These are phyloP conservation scores for Murina feae DNA, from an alignment of 2,113 vertebrate genomes.

Conservation along the genomic window DNA sequence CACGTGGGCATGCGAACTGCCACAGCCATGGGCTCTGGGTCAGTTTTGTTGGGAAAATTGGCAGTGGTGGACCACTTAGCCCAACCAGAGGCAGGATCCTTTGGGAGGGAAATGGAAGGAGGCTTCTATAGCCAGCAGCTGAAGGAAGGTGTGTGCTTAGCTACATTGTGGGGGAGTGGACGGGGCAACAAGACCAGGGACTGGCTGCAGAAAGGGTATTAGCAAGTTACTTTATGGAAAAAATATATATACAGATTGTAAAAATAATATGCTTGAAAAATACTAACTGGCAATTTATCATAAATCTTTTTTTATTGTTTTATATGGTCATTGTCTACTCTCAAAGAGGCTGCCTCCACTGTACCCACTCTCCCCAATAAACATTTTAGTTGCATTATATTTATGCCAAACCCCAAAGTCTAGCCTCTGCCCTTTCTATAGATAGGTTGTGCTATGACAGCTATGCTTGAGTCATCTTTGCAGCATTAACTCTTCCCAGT, in stretches of 20 bases:
- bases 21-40: background rate
- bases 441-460: background rate
- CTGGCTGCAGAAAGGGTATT: background rate
- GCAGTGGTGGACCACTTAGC: background rate
- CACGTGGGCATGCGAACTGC: background rate
- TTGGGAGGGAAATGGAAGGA: background rate
- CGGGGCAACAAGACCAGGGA: background rate
- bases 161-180: too few species aligned
- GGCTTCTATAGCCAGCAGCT: rapidly evolving
- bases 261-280: background rate
- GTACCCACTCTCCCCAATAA: background rate
- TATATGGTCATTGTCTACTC: background rate
- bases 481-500: background rate
- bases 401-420: background rate
- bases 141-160: background rate
- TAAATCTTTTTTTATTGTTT: background rate
- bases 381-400: background rate
- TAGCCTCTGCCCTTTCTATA: too few species aligned
- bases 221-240: too few species aligned
- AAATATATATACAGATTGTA: background rate
- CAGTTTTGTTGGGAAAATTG: background rate
- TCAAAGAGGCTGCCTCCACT: background rate
- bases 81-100: background rate
- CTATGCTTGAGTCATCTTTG: background rate
- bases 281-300: background rate